Base-by-base conservation (phyloP, 2,113 vertebrate genomes). In the Recurvirostra avosetta region DNA sequence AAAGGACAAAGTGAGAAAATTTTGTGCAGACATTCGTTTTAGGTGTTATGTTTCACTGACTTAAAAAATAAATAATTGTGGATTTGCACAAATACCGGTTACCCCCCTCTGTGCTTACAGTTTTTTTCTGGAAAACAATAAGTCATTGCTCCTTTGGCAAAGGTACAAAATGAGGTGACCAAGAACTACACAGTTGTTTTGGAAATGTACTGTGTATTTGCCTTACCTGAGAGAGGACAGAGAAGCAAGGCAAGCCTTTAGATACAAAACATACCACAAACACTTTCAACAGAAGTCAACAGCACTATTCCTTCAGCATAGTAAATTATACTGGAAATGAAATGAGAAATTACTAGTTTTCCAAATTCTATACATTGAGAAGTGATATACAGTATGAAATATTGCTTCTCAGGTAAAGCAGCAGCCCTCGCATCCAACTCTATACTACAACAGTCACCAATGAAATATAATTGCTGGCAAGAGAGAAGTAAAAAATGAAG, bases 341-440 rank as follows among this genome's bases (percentile, higher is more conserved):
- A 98, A 97, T 75, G 88, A 97, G 91, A 96, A 97, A 97, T 92
- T 92, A 85, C 66, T 82, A n/a, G 36, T 91, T 94, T 96, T 95
- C 90, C 62, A 88, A 82, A 95, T 97, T 97, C 93, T 82, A 76
- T 97, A 94, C 92, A 90, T 92, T 97, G 76, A 95, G 91, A 96
- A 95, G 62, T 94, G 95, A 97, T 96, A 95, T 55, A 84, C 6
- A 79, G 89, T 47, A 92, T 76, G 66, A 90, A 72, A 86, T 62
- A 96, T 59, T 93, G 76, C 74, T 97, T 96, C 93, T 85, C 72
- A 92, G 61, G 66, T 73, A 92, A 96, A 83, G 81, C 73, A 95
- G 59, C 86, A 96, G 93, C 85, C 62, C 70, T 78, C 1, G 7
- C 38, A 68, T 94, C 92, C 41, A 43, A 75, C 74, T 96, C 95